Percentiles rank a stretch among this genome's conserved stretches.
Evolutionary conservation across 2,888 invertebrate species (phyloP).

Genomic region (Pammene aurita): DNA sequence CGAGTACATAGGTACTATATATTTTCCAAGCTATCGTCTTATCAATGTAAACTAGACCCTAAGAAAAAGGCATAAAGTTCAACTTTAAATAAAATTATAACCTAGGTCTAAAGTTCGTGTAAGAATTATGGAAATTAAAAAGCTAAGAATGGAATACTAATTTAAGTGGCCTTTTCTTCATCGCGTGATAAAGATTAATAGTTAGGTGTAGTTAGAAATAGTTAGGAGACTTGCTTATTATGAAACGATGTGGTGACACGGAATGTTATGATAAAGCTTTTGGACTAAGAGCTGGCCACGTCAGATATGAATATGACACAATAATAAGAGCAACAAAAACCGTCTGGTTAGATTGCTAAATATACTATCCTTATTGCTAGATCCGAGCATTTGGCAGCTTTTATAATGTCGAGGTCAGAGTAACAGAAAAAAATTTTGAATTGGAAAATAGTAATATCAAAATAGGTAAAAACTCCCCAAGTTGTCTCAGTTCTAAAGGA

Average conservation of each 20-base stretch:
- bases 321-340: no score
- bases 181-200: conserved; percentile 15
- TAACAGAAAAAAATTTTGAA: no score
- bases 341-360: no score
- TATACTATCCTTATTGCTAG: no score
- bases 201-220: not conserved
- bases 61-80: not conserved
- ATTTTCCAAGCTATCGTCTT: not conserved
- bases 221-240: not conserved
- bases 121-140: conserved; percentile 23
- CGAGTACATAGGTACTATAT: no score
- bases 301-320: no score
- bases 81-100: not conserved
- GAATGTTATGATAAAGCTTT: not conserved
- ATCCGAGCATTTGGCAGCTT: no score
- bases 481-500: no score
- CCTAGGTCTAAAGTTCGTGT: not conserved
- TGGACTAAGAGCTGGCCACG: no score
- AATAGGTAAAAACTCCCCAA: no score
- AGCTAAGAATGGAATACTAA: conserved; percentile 13
- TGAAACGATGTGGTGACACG: conserved; percentile 8
- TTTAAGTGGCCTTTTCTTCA: conserved; percentile 19
- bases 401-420: no score
- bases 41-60: not conserved
- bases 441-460: no score